Conservation (phyloP, 2,888 invertebrate genomes). For the Julus scanicus region DNA sequence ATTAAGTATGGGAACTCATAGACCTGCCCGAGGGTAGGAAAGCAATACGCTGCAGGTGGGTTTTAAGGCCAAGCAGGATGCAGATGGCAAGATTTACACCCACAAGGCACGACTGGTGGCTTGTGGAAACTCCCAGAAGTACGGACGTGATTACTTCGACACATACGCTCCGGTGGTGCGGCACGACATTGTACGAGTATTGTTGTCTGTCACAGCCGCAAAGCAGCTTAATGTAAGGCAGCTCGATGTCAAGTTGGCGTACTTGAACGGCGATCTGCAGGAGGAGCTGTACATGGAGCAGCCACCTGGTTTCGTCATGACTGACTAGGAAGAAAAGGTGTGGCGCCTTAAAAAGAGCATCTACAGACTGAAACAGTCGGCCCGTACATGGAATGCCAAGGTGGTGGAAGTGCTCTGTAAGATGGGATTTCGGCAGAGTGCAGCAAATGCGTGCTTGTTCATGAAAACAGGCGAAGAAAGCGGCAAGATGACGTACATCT, state of each 20-base stretch:
- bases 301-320: constrained; percentile 18
- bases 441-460: neutral
- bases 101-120: no score
- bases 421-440: neutral
- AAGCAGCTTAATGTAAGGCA: neutral
- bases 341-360: neutral
- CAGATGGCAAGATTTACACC: no score
- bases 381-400: neutral
- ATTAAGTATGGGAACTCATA: no score
- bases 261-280: neutral
- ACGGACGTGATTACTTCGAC: no score
- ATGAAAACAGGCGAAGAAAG: neutral
- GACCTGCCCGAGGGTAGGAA: no score
- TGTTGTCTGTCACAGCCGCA: neutral
- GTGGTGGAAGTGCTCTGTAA: neutral
- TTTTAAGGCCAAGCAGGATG: no score
- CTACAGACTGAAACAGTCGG: neutral
- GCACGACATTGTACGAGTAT: neutral
- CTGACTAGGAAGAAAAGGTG: neutral
- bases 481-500: neutral
- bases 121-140: no score
- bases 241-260: neutral
- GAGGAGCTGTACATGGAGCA: constrained; percentile 31
- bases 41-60: no score
- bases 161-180: neutral